Percentiles rank a stretch among this genome's conserved stretches.
These are phyloP conservation scores for Zeus faber DNA, from an alignment of 2,113 vertebrate genomes.

Conservation along the genomic window DNA sequence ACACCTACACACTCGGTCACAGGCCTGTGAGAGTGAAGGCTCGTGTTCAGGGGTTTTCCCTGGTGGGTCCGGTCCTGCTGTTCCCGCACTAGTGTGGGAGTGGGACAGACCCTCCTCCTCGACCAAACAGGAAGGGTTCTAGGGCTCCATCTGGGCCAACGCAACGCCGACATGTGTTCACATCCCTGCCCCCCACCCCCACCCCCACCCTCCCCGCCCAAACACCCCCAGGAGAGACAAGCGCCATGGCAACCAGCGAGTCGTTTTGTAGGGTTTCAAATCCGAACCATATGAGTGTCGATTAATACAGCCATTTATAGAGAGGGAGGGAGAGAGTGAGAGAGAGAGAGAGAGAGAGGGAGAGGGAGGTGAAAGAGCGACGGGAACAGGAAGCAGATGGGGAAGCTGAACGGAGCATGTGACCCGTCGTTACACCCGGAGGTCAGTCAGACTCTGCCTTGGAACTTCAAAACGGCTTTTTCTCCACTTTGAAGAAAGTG, in stretches of 20 bases:
- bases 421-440: constrained; percentile 10
- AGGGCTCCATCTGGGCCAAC: no score
- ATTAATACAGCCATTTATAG: constrained; percentile 38
- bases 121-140: no score
- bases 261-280: constrained; percentile 31
- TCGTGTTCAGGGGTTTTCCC: constrained; percentile 24
- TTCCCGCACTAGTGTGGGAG: constrained; percentile 19
- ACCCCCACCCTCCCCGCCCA: constrained; percentile 27
- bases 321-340: constrained; percentile 30
- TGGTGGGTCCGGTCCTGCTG: constrained; percentile 27
- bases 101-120: no score
- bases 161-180: no score
- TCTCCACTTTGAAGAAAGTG: no score
- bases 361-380: constrained; percentile 42
- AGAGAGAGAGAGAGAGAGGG: constrained; percentile 19
- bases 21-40: constrained; percentile 29
- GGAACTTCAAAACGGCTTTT: no score
- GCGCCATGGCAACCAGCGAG: constrained; percentile 41
- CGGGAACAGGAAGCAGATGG: constrained; percentile 57
- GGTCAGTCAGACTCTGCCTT: constrained; percentile 20
- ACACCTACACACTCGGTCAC: constrained; percentile 3
- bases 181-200: background rate
- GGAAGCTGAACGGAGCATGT: constrained; percentile 22
- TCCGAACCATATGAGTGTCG: constrained; percentile 40
- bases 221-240: constrained; percentile 13